Base-by-base conservation (phyloP, 2,113 vertebrate genomes). In the Petrocephalus zakoni region DNA sequence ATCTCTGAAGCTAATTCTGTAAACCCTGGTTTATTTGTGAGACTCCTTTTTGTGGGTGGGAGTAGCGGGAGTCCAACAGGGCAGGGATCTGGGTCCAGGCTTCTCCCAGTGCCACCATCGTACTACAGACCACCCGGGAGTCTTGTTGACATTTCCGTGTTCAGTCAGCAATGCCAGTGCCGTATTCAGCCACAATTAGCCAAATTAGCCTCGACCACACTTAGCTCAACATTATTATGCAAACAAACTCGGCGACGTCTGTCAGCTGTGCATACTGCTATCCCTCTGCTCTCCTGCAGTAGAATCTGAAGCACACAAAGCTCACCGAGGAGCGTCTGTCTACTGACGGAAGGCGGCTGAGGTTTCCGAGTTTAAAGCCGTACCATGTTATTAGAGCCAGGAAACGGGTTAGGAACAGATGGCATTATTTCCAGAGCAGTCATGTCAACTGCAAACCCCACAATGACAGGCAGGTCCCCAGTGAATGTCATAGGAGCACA, bases 1-100 rank as follows among this genome's bases (percentile, higher is more conserved):
- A 91, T 93, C 91, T 89, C 90, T 34, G 91, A 92, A 90, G 85
- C 58, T 90, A 91, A 91, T 93, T 94, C 92, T 92, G 92, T 91
- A 91, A 92, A 87, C 29, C 89, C 89, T 89, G 87, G 91, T 93
- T 93, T 95, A 94, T 93, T 94, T 93, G 93, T 91, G 58, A 83
- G 89, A 52, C 37, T 75, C 75, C 75, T 83, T 7, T 49, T 83
- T 88, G 47, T 82, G 34, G 37, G 15, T 47, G 22, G n/a, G 34
- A 5, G 19, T 55, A 49, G 5, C 5, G 55, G 55, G 29, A 55
- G 84, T 15, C 25, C 22, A 8, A 34, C 6, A 15, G 17, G 55
- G 25, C 25, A 53, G n/a, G 11, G 84, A n/a, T 37, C 25, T 2
- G 22, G 82, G 22, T 47, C 5, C 47, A 49, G 46, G 49, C 13